Evolutionary conservation across 2,797 vertebrate species (phyloP), one percentile per base, ranked within the genome.

Genomic region (Peromyscus eremicus): DNA sequence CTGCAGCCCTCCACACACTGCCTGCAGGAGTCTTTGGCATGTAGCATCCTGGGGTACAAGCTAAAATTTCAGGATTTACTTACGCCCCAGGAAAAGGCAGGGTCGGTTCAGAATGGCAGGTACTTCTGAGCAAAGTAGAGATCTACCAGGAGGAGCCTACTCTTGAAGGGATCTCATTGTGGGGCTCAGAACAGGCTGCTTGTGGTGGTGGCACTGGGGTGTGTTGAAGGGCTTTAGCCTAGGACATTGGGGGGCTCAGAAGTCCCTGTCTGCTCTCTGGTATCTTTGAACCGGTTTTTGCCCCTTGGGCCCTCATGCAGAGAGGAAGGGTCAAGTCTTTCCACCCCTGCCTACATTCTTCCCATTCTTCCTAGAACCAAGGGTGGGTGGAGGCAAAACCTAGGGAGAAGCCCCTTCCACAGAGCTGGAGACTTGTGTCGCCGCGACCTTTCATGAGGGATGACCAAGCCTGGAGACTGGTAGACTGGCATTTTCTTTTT

Each of bases 111-210:
- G 57, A 77, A n/a, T 52, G 81, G 13, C 34, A 64, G 70, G 11
- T 10, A 6, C 73, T 37, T 85, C 19, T 95, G 84, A 32, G 76
- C 46, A 25, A 10, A 19, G 5, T 25, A 32, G 34, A 55, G 49
- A 70, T 85, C 9, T 34, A 73, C 37, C 0, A n/a, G 0, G 0
- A 21, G 32, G 64, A 1, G 5, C 43, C 25, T 34, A 73, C 23
- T 55, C 1, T 0, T 0, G 55, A 62, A n/a, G 16, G 11, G 40
- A 19, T 70, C 52, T 10, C 37, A 5, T 2, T 23, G 25, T 0
- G 3, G 62, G 83, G 21, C 37, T 46, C 62, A 46, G 83, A 80
- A 57, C 75, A 46, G 46, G 5, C 29, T 29, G 43, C 34, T 37
- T 19, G 14, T 29, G 17, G 16, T 10, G 12, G 13, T 43, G 21